Percentiles rank a stretch among this genome's conserved stretches.
Evolutionary conservation across 2,797 vertebrate genomes (phyloP).

Genomic region (Taeniopygia guttata): DNA sequence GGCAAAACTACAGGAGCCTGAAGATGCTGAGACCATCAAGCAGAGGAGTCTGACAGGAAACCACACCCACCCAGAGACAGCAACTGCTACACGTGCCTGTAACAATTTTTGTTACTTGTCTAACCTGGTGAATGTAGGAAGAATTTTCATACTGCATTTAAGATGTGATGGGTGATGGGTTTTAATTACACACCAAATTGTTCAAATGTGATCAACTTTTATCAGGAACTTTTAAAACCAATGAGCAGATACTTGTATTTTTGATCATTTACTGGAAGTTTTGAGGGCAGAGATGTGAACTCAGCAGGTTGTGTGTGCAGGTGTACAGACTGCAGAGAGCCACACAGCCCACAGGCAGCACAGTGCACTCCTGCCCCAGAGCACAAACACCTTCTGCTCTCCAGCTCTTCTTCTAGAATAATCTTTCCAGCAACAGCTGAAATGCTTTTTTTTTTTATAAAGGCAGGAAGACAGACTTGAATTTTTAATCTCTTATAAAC

Average conservation of each 20-base stretch:
- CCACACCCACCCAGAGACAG: background rate
- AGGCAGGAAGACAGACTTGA: background rate
- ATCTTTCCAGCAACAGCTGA: background rate
- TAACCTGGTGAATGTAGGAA: accelerated
- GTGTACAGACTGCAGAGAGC: background rate
- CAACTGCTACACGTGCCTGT: background rate
- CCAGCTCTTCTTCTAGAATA: background rate
- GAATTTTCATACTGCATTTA: background rate
- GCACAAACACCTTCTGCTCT: background rate
- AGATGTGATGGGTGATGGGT: accelerated
- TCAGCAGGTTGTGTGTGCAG: accelerated
- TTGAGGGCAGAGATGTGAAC: background rate
- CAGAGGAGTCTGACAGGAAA: background rate
- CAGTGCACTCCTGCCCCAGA: background rate
- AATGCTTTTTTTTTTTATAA: background rate
- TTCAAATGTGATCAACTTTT: background rate
- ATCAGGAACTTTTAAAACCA: background rate
- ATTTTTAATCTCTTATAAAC: background rate
- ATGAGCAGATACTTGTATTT: background rate
- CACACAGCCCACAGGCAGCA: background rate
- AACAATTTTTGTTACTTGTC: background rate
- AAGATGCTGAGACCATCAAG: background rate
- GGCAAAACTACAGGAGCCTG: background rate
- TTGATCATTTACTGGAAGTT: background rate
- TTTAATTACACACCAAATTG: background rate